phyloP scores from a whole-genome alignment of 2,888 invertebrate species.

The Ashinkailepas kermadecensis region DNA sequence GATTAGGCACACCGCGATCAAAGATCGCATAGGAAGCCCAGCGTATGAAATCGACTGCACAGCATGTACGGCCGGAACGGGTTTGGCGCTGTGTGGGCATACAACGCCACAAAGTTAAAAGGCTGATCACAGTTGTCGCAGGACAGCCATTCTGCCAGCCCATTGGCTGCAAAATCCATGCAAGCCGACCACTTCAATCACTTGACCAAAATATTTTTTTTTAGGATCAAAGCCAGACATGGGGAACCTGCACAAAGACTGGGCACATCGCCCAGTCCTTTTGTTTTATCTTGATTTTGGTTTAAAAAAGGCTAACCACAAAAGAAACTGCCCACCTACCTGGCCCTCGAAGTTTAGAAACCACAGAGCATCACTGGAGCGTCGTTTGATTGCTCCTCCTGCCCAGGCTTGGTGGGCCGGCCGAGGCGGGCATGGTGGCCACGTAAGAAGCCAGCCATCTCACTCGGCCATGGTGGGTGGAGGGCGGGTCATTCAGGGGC shows the following conservation, averaged over 20 bases:
- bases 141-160: background rate
- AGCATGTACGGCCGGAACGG: too few relatives aligned
- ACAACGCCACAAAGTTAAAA: too few relatives aligned
- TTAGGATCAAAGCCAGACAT: too few relatives aligned
- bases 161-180: background rate
- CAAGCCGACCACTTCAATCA: background rate
- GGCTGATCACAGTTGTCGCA: background rate
- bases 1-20: too few relatives aligned
- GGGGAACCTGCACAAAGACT: too few relatives aligned
- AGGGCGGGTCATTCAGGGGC: background rate
- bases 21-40: too few relatives aligned
- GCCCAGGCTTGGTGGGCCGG: slow-evolving; percentile 15
- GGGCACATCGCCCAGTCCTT: too few relatives aligned
- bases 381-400: background rate
- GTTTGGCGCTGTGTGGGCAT: too few relatives aligned
- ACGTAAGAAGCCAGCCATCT: background rate
- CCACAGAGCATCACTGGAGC: background rate
- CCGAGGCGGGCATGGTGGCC: slow-evolving; percentile 14
- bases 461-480: background rate
- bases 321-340: background rate
- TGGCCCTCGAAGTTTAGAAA: slow-evolving; percentile 13
- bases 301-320: too few relatives aligned
- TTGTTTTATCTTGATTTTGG: too few relatives aligned
- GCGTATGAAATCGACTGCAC: too few relatives aligned
- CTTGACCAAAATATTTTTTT: background rate